These are phyloP conservation scores for Eudyptes chrysolophus DNA, from an alignment of 2,113 vertebrate genomes.

Conservation along the genomic window DNA sequence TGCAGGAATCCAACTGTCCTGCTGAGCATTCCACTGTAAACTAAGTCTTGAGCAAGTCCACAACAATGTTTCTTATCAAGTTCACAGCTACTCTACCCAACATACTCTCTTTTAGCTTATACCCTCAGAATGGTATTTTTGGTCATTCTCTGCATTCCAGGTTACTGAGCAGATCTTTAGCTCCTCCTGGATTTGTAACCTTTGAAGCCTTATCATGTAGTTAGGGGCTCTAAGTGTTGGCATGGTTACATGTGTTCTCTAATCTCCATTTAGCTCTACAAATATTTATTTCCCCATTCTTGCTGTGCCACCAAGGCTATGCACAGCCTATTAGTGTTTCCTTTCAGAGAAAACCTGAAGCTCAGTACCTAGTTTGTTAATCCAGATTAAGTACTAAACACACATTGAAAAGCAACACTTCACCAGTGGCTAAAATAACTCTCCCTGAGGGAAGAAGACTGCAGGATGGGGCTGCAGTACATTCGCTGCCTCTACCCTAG, in stretches of 20 bases:
- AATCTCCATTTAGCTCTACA: not conserved
- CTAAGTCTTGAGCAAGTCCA: not conserved
- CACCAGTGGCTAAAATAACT: not conserved
- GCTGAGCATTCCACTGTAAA: not conserved
- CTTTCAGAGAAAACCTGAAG: not conserved
- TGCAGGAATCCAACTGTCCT: not conserved
- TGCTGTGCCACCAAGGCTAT: not conserved
- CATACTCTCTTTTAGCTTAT: not conserved
- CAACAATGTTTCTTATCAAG: fast-evolving
- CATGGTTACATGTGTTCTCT: fast-evolving
- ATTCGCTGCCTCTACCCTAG: not conserved
- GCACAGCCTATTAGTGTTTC: not conserved
- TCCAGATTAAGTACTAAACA: not conserved
- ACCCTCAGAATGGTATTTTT: not conserved
- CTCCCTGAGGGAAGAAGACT: not conserved
- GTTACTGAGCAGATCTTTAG: not conserved
- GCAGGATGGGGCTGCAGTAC: not conserved
- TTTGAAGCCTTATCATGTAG: not conserved
- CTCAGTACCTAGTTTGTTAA: not conserved
- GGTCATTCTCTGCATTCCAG: not conserved
- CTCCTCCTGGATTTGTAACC: not conserved
- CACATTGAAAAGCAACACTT: not conserved
- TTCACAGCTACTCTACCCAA: not conserved
- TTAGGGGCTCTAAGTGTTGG: not conserved
- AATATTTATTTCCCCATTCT: not conserved